Percentiles rank a stretch among this genome's conserved stretches.
Evolutionary conservation across 2,888 invertebrate species (phyloP).

Genomic region (Brassicogethes aeneus): DNA sequence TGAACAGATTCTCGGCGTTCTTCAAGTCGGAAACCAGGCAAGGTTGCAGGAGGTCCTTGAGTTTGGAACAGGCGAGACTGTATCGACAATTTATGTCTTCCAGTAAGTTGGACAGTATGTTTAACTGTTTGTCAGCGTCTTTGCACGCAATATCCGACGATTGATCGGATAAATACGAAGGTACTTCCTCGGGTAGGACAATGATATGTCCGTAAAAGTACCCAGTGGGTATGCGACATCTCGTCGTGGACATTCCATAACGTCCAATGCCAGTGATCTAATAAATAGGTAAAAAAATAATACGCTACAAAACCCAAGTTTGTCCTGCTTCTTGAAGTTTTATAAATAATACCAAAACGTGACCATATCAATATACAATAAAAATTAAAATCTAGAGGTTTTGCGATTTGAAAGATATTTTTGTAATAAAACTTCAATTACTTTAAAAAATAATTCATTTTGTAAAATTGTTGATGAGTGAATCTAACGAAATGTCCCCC

Average conservation of each 20-base stretch:
- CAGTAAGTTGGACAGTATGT: constrained; percentile 57
- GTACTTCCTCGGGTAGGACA: constrained; percentile 51
- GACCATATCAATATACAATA: too few species aligned
- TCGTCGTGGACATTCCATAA: constrained; percentile 84
- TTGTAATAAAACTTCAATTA: too few species aligned
- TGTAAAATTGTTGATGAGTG: too few species aligned
- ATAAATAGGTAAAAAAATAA: constrained; percentile 9
- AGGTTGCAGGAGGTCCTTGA: constrained; percentile 71
- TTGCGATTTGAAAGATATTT: too few species aligned
- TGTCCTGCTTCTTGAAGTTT: neutral
- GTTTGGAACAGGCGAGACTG: constrained; percentile 76
- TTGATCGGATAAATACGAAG: constrained; percentile 36
- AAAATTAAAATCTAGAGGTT: too few species aligned
- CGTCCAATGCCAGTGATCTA: constrained; percentile 86
- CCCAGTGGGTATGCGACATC: constrained; percentile 86
- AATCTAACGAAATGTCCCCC: too few species aligned
- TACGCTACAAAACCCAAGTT: neutral
- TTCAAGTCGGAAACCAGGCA: constrained; percentile 71
- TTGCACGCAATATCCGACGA: constrained; percentile 28
- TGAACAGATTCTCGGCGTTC: constrained; percentile 74
- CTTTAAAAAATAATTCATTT: too few species aligned
- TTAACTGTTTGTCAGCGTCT: constrained; percentile 50
- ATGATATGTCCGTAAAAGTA: constrained; percentile 88
- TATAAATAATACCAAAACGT: too few species aligned
- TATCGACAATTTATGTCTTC: constrained; percentile 75